Evolutionary conservation across 2,888 invertebrate species (phyloP), one percentile per base, ranked within the genome.

Genomic region (Mesorhabditis belari): DNA sequence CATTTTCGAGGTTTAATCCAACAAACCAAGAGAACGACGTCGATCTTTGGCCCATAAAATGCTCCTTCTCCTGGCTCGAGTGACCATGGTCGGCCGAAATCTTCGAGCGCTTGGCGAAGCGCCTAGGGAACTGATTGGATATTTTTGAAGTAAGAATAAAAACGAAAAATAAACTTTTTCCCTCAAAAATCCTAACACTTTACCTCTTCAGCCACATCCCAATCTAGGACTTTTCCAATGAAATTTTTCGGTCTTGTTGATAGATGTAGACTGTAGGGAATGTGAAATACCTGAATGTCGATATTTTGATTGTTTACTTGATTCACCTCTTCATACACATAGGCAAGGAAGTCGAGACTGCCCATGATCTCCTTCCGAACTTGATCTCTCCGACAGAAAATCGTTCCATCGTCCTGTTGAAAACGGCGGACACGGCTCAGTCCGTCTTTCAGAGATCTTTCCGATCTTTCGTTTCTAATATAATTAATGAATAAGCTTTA

Each of bases 381-480:
- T 82, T 86, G 87, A 58, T 90, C 90, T 0, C 87, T 87, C 3
- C 91, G 86, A 81, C n/a, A 98, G 86, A 99, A 98, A 60, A 98
- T 95, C 79, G 99, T 98, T 23, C 96, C 98, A 83, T 99, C 98
- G 83, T 98, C 98, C 82, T 99, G 98, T 81, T 96, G 95, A 87
- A 99, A 99, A 59, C 98, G 87, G 0, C 96, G 86, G n/a, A 93
- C 93, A 25, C 79, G 72, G 3, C 94, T 98, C n/a, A 98, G 86
- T 0, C 98, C 98, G 57, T n/a, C n/a, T n/a, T n/a, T n/a, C n/a
- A 91, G 90, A 21, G 99, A 86, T 0, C 96, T 95, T 3, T 85
- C 81, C 26, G 75, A 75, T 66, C 75, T 67, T 57, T 81, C 81
- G 63, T 81, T 81, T 56, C 80, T 76, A 53, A 51, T n/a, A n/a